Conservation (phyloP, 1,140 invertebrate species). For the Phocides pigmalion region DNA sequence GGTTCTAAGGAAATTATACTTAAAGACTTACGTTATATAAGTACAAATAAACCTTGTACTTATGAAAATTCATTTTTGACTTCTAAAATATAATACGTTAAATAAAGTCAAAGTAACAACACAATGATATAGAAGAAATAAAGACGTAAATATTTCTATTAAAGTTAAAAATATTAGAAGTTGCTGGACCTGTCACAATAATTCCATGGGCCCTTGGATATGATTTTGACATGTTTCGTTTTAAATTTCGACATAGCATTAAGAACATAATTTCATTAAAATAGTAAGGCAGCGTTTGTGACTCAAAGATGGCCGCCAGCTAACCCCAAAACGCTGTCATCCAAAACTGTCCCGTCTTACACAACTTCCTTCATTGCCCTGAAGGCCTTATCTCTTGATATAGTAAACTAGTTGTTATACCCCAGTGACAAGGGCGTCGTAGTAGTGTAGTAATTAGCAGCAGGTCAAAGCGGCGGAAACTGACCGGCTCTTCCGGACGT, state of each 20-base stretch:
- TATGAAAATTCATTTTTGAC: too few species aligned
- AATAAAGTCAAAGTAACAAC: too few species aligned
- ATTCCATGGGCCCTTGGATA: too few species aligned
- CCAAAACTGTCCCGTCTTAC: conserved; percentile 23
- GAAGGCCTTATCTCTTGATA: conserved; percentile 5
- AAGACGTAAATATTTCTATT: too few species aligned
- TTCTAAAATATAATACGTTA: too few species aligned
- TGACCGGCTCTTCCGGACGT: conserved; percentile 29
- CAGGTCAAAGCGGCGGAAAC: conserved; percentile 26
- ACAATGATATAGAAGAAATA: too few species aligned
- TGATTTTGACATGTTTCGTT: too few species aligned
- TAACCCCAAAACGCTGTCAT: conserved; percentile 1
- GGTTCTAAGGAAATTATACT: too few species aligned
- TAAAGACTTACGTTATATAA: too few species aligned
- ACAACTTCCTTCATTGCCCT: conserved; percentile 17
- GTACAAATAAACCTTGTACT: too few species aligned
- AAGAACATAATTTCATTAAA: background rate
- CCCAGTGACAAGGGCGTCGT: conserved; percentile 2
- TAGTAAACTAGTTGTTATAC: background rate
- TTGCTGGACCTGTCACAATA: too few species aligned
- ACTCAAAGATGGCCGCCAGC: conserved; percentile 6
- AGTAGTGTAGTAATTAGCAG: conserved; percentile 19
- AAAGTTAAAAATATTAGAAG: too few species aligned
- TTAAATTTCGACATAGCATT: background rate
- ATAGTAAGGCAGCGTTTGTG: background rate